These are phyloP conservation scores for Sycophila sp. DNA, from an alignment of 1,140 invertebrate genomes.

Conservation along the genomic window DNA sequence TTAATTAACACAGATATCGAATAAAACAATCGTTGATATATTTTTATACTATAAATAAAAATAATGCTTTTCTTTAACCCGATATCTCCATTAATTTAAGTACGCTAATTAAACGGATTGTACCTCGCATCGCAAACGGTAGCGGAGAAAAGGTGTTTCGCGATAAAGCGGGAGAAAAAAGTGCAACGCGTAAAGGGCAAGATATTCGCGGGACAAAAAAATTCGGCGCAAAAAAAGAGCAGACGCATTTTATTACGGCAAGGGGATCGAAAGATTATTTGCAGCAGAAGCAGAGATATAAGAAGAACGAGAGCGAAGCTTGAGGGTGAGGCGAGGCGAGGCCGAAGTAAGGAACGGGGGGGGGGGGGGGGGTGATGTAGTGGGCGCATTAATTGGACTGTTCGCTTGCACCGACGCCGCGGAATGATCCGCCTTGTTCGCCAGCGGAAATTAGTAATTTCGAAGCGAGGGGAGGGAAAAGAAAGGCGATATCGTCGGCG, in stretches of 20 bases:
- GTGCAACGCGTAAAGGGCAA: no score
- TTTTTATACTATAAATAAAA: no score
- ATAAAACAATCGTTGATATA: no score
- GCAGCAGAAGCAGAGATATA: not conserved
- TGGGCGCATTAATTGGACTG: constrained; percentile 47
- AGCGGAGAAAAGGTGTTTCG: no score
- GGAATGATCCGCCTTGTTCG: constrained; percentile 45
- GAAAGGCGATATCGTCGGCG: constrained; percentile 27
- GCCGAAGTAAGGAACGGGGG: constrained; percentile 10
- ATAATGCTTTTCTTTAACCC: no score
- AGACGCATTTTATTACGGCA: not conserved
- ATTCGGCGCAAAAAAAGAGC: not conserved
- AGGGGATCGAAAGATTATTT: not conserved
- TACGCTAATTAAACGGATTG: no score
- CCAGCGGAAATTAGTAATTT: constrained; percentile 55
- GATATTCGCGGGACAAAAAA: not conserved
- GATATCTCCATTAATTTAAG: no score
- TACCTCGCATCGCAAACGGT: no score
- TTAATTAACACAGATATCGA: no score
- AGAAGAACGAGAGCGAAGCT: not conserved
- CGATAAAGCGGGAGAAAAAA: no score
- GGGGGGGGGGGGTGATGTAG: not conserved
- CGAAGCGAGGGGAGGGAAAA: constrained; percentile 15
- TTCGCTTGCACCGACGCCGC: constrained; percentile 19
- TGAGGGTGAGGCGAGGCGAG: not conserved